Evolutionary conservation across 2,797 vertebrate species (phyloP), one percentile per base, ranked within the genome.

Genomic region (Margarornis squamiger): DNA sequence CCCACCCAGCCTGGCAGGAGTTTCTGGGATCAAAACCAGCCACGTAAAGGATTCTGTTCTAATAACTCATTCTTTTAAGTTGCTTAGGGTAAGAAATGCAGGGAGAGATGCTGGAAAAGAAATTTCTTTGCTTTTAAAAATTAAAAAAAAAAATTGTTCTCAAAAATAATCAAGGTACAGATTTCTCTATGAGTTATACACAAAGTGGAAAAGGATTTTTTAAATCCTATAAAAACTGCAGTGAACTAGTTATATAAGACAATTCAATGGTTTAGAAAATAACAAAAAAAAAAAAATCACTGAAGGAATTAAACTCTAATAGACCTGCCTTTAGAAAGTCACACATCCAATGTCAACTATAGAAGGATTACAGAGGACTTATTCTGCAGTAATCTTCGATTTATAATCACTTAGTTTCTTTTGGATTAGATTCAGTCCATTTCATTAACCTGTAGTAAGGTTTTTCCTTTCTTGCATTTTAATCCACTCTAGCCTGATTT

Each of bases 401-500:
- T 96, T 95, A 92, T 75, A 96, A 97, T 97, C 90, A 92, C 87
- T 96, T 96, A 90, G 75, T 96, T 98, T 96, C 96, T 97, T 97
- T 96, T 93, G 95, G 97, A 98, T 96, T 97, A 98, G 96, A 97
- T 93, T 67, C 86, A 86, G 88, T 91, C 81, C 83, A 96, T 97
- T 97, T 97, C 95, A 97, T 97, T 98, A 97, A 97, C 92, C 94
- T 97, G 95, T 45, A 88, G 70, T 82, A 93, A 75, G 93, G 91
- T 68, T 93, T 97, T 97, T 86, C 58, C 93, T 96, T 96, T 95
- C 95, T 97, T 95, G 70, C 48, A 83, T 95, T 95, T 97, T 97
- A 97, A 97, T 97, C 94, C 67, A 93, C 90, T 96, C 75, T 86
- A 97, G 95, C 82, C 89, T 95, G 95, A 96, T 89, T 97, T 95